phyloP scores from a whole-genome alignment of 2,797 vertebrate genomes.

The Heterohyrax brucei region DNA sequence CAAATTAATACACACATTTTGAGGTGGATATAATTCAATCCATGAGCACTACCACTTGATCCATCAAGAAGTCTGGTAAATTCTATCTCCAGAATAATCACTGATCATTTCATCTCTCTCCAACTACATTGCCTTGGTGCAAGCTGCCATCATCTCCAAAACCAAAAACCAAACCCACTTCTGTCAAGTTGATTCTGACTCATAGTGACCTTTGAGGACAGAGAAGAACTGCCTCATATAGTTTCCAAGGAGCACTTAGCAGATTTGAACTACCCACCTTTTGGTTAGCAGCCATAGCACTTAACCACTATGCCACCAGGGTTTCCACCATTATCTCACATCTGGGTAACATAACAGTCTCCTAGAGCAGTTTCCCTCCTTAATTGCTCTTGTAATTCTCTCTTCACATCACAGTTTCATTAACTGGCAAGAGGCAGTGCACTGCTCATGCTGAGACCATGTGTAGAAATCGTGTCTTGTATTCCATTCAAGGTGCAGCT shows the following conservation, averaged over 20 bases:
- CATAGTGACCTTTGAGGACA: too few relatives aligned
- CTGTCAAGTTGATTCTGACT: too few relatives aligned
- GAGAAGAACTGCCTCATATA: too few relatives aligned
- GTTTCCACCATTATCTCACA: background rate
- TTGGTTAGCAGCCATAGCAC: too few relatives aligned
- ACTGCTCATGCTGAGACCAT: background rate
- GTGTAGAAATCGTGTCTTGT: background rate
- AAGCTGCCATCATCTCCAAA: background rate
- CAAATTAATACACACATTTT: too few relatives aligned
- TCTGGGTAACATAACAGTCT: background rate
- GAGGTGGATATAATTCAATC: too few relatives aligned
- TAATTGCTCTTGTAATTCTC: background rate
- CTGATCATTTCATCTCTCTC: background rate
- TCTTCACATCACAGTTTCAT: background rate
- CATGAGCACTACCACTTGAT: background rate
- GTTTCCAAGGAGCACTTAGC: too few relatives aligned
- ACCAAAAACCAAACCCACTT: too few relatives aligned
- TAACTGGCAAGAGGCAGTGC: background rate
- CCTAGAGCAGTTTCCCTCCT: background rate
- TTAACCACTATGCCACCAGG: too few relatives aligned
- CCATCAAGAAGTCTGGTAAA: background rate
- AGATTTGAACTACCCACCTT: too few relatives aligned
- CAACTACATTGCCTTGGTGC: background rate
- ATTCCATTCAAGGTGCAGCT: background rate
- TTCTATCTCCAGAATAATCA: conserved; percentile 40